Conservation (phyloP, 2,888 invertebrate species). For the Drosophila infuscata region DNA sequence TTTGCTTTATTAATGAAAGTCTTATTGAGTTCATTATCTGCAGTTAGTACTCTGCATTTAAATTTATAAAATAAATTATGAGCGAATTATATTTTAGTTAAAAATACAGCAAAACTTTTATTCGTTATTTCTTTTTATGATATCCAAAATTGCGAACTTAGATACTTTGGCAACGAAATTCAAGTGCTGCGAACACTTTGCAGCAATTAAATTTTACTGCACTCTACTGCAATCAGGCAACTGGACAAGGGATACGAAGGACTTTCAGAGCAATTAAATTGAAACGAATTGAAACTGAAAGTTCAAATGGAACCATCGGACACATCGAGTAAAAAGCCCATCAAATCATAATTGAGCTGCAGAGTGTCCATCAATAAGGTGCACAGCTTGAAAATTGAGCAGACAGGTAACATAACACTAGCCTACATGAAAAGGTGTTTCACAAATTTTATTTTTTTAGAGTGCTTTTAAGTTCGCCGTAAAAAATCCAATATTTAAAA, state of each 20-base stretch:
- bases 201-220: neutral
- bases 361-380: slow-evolving; percentile 49
- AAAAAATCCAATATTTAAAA: neutral
- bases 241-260: slow-evolving; percentile 10
- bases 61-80: neutral
- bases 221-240: neutral
- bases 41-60: neutral
- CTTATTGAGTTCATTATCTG: neutral
- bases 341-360: slow-evolving; percentile 60
- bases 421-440: neutral
- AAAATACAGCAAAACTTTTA: neutral
- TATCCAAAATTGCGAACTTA: neutral
- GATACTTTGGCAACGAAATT: neutral
- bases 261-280: slow-evolving; percentile 57
- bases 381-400: slow-evolving; percentile 19
- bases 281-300: slow-evolving; percentile 52
- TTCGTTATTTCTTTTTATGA: neutral
- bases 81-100: neutral
- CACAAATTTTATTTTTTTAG: neutral
- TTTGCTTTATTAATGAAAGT: neutral
- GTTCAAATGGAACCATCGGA: slow-evolving; percentile 32
- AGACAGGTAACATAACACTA: slow-evolving; percentile 23
- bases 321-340: slow-evolving; percentile 35
- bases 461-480: neutral
- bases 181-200: neutral